Evolutionary conservation across 2,888 invertebrate genomes (phyloP), one percentile per base, ranked within the genome.

Genomic region (Gibbula magus): DNA sequence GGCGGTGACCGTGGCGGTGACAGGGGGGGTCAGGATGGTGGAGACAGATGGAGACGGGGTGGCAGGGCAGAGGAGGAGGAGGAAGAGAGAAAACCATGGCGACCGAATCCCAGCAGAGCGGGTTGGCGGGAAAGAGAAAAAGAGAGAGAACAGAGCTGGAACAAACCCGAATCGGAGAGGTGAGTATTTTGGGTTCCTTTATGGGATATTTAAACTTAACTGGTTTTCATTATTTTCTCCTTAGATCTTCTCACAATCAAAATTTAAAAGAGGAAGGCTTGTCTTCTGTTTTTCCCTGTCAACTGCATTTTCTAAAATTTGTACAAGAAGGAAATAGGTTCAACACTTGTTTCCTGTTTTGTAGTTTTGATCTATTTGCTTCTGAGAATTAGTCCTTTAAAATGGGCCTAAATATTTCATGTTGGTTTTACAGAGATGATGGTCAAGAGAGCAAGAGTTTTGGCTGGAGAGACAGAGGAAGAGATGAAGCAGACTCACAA

Each of bases 101-200:
- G 82, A 61, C 83, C 83, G 2, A 56, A 20, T 7, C 73, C 77
- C 35, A 35, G 75, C 25, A 82, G 85, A 78, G 83, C 80, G 22
- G 90, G 91, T 29, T 91, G 92, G 92, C 86, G 92, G 61, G 90
- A 91, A 51, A 82, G 91, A 29, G 89, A 90, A 54, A 87, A 85
- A 79, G 89, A 89, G 66, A 88, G 88, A 79, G 87, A 90, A 73
- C 89, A 90, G 8, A 87, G 88, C 77, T 91, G 91, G 91, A 87
- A 84, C 54, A 86, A 83, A 61, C 83, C 83, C 13, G 61, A 29
- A 13, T 16, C 45, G 13, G 45, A 45, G 13, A 45, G 45, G 45
- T 45, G 13, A 1, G 45, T 45, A 13, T 10, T 10, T 1, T 10
- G 45, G 5, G 1, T 66, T 66, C 13, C 13, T 45, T 45, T 45